Percentiles rank a stretch among this genome's conserved stretches.
Evolutionary conservation across 2,888 invertebrate species (phyloP).

Genomic region (Allolobophora icterica): DNA sequence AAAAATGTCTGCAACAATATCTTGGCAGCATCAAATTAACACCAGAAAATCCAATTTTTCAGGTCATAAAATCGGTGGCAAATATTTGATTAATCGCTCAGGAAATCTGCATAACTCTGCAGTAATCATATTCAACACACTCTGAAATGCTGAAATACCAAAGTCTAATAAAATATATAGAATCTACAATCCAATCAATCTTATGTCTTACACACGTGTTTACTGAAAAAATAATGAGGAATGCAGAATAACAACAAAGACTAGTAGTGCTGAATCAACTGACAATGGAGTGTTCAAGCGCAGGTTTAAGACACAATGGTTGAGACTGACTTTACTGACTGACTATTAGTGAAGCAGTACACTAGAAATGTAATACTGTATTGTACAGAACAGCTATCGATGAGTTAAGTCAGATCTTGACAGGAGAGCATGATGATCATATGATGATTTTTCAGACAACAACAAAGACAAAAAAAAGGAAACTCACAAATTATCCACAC

Average conservation of each 20-base stretch:
- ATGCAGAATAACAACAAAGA: background rate
- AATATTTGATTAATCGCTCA: background rate
- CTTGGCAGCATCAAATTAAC: background rate
- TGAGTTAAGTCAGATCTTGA: background rate
- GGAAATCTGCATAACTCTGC: background rate
- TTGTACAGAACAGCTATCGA: background rate
- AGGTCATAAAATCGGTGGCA: background rate
- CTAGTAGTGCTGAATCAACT: background rate
- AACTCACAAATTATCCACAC: background rate
- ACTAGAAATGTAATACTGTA: no score
- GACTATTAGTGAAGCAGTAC: background rate
- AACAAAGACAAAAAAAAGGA: background rate
- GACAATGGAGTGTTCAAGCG: no score
- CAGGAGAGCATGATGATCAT: background rate
- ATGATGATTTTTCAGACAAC: background rate
- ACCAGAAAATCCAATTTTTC: background rate
- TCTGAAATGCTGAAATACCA: background rate
- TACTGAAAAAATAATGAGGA: background rate
- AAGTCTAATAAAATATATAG: background rate
- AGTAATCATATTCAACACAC: background rate
- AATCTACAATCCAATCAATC: background rate
- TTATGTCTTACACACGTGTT: background rate
- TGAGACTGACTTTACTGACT: background rate
- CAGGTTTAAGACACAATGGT: no score
- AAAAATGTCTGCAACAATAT: background rate